A percentile compares a stretch with the other conserved stretches of the same genome.
These are phyloP conservation scores for Ictalurus furcatus DNA, from an alignment of 2,113 vertebrate genomes.

Conservation along the genomic window DNA sequence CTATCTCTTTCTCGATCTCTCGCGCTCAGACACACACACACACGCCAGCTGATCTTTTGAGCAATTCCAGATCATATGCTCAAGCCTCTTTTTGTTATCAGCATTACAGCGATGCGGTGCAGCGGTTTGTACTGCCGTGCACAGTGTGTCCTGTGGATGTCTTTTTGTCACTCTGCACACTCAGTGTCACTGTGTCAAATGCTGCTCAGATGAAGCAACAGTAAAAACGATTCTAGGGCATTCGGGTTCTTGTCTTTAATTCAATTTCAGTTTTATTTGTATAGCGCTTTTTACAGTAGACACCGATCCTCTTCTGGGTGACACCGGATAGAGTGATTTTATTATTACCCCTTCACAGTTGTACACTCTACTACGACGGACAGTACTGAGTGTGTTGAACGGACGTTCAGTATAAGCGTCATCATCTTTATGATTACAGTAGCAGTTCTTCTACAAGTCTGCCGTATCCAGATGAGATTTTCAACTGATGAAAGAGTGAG, in stretches of 20 bases:
- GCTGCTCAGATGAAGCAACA: slow-evolving; percentile 91
- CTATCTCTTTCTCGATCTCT: too few species aligned
- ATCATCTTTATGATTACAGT: background rate
- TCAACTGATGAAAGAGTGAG: background rate
- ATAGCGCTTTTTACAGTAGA: background rate
- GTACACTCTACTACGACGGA: too few species aligned
- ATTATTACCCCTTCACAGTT: too few species aligned
- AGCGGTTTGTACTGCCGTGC: background rate
- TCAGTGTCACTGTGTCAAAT: slow-evolving; percentile 75
- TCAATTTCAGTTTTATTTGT: background rate
- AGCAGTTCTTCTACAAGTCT: background rate
- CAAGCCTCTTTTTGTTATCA: background rate
- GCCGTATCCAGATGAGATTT: background rate
- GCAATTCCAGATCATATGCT: slow-evolving; percentile 17
- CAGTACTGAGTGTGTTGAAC: background rate
- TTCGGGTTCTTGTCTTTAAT: background rate
- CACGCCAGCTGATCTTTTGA: background rate
- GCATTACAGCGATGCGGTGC: background rate
- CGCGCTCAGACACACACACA: background rate
- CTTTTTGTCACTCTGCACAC: background rate
- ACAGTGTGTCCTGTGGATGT: background rate
- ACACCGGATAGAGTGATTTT: background rate
- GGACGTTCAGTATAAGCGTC: background rate
- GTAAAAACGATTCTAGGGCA: slow-evolving; percentile 84
- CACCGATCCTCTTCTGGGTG: background rate